Base-by-base conservation (phyloP, 2,888 invertebrate species). In the Clepsis dumicolana region DNA sequence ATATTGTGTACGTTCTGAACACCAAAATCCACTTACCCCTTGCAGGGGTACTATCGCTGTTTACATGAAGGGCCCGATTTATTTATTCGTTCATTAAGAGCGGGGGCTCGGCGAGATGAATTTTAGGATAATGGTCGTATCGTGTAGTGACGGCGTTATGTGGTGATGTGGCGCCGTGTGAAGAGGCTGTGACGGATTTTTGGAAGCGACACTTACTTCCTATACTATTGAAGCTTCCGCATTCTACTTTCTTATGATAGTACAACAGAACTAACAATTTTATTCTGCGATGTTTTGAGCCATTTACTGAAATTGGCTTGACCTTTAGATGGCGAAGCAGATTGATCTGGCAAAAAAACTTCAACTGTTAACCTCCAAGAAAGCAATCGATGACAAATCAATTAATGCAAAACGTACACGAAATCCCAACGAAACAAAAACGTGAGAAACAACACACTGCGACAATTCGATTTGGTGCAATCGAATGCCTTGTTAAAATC, bases 1-100 rank as follows among this genome's bases (percentile, higher is more conserved):
- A 78, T 75, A 79, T 76, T 81, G 80, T 81, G 84, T 81, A 86
- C 84, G 75, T 90, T 87, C 86, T 83, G 86, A 86, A 93, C 93
- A 93, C 90, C 91, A 87, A 93, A 93, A 92, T 87, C 91, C 93
- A 93, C 93, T 93, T 93, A 93, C 91, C 91, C 91, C 91, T 88
- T 91, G 87, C 91, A 84, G 89, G 83, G 89, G 87, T 84, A 82
- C 85, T 83, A 82, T 82, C 79, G 83, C 83, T 89, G 90, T 89
- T 89, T 90, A 91, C 90, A 89, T 86, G 88, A 86, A 89, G 88
- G 90, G 88, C 88, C 80, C 88, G 88, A 91, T 91, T 93, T 93
- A 92, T 93, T 93, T 91, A 91, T 92, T 90, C 83, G 90, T 90
- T 93, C 91, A 91, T 92, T 91, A 91, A 87, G 82, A 78, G 87